Evolutionary conservation across 2,888 invertebrate species (phyloP).

Genomic region (Fabriciana adippe): DNA sequence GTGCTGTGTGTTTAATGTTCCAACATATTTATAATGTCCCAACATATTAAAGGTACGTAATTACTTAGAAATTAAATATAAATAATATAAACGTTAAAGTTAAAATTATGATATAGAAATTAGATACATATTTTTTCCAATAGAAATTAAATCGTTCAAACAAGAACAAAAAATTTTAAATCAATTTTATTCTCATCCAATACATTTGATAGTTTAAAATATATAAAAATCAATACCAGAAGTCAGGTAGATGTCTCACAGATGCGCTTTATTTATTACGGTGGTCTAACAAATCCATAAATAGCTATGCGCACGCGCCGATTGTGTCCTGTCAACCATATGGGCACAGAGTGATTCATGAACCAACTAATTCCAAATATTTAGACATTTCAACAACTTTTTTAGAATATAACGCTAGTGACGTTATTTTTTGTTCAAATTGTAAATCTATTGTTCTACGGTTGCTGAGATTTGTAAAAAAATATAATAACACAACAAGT

Average conservation of each 20-base stretch:
- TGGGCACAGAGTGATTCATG: slow-evolving; percentile 48
- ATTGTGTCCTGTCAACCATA: slow-evolving; percentile 45
- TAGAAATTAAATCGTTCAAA: too few relatives aligned
- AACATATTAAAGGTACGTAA: too few relatives aligned
- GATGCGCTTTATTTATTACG: slow-evolving; percentile 38
- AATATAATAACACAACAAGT: too few relatives aligned
- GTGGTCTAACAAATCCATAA: slow-evolving; percentile 45
- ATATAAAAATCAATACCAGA: not conserved
- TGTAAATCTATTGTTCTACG: not conserved
- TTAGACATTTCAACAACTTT: slow-evolving; percentile 36
- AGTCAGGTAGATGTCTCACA: slow-evolving; percentile 23
- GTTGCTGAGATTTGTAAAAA: not conserved
- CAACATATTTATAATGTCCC: too few relatives aligned
- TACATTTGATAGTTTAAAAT: too few relatives aligned
- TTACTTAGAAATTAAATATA: too few relatives aligned
- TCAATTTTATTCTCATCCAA: too few relatives aligned
- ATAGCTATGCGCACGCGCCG: slow-evolving; percentile 52
- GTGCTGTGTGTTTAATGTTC: too few relatives aligned
- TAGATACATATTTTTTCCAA: too few relatives aligned
- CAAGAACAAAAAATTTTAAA: too few relatives aligned
- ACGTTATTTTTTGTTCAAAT: not conserved
- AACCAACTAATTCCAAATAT: slow-evolving; percentile 35
- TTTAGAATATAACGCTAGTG: slow-evolving; percentile 13
- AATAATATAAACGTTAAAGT: too few relatives aligned
- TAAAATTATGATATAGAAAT: too few relatives aligned